Conservation (phyloP, 2,113 vertebrate species). For the Onychorhynchus coronatus region DNA sequence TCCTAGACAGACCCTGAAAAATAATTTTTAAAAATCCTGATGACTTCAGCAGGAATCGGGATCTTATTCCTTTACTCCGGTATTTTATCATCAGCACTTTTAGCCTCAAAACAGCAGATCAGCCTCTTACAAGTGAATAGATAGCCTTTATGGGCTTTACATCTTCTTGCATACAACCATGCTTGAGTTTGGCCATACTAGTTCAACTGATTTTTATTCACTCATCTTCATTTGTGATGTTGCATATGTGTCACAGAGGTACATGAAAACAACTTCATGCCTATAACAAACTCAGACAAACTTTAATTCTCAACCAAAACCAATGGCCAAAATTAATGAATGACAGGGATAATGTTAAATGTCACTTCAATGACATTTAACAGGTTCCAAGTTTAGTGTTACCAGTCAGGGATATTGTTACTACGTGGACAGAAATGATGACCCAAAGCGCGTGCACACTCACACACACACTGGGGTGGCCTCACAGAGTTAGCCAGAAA, state of each 20-base stretch:
- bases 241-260: neutral
- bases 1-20: neutral
- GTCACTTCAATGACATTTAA: too few relatives aligned
- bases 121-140: neutral
- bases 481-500: neutral
- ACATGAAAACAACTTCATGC: neutral
- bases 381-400: neutral
- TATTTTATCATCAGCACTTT: neutral
- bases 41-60: neutral
- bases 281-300: neutral
- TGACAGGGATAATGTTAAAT: rapidly evolving
- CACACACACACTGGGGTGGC: too few relatives aligned
- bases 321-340: neutral
- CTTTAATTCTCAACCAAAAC: neutral
- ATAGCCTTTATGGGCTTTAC: neutral
- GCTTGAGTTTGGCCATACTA: neutral
- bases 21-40: neutral
- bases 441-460: rapidly evolving
- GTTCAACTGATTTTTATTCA: neutral
- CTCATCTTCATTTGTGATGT: neutral
- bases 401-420: neutral
- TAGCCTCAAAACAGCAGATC: neutral
- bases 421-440: neutral
- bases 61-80: neutral
- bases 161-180: neutral